Percentiles rank a stretch among this genome's conserved stretches.
phyloP scores from a whole-genome alignment of 2,113 vertebrate species.

The Acinonyx jubatus region DNA sequence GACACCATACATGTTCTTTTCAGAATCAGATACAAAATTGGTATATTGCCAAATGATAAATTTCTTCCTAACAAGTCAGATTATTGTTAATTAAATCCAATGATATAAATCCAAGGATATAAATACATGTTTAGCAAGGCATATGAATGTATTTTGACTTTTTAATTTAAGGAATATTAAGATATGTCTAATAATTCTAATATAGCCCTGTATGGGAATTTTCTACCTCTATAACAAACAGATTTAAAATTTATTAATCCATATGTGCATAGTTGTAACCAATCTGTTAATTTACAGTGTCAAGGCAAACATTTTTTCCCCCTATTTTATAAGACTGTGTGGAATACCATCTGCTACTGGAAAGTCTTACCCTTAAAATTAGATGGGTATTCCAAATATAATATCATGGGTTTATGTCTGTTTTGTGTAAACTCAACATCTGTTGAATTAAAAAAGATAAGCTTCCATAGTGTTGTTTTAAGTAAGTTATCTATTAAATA shows the following conservation, averaged over 20 bases:
- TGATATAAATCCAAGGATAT: not conserved
- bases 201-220: fast-evolving
- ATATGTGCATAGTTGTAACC: slow-evolving; percentile 55
- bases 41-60: not conserved
- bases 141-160: not conserved
- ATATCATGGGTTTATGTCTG: slow-evolving; percentile 78
- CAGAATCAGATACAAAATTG: not conserved
- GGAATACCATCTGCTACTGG: slow-evolving; percentile 83
- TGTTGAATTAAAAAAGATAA: slow-evolving; percentile 76
- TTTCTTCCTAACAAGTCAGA: not conserved
- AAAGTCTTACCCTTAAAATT: slow-evolving; percentile 82
- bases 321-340: slow-evolving; percentile 76
- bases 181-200: not conserved
- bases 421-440: slow-evolving; percentile 79
- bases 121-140: not conserved
- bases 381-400: slow-evolving; percentile 79
- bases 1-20: not conserved
- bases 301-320: slow-evolving; percentile 51
- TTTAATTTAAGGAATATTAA: not conserved
- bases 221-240: slow-evolving; percentile 46
- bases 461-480: slow-evolving; percentile 72
- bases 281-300: slow-evolving; percentile 80
- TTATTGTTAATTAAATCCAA: not conserved
- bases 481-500: slow-evolving; percentile 83
- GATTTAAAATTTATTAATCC: slow-evolving; percentile 77